Base-by-base conservation (phyloP, 2,888 invertebrate genomes). In the Hyposoter dolosus region DNA sequence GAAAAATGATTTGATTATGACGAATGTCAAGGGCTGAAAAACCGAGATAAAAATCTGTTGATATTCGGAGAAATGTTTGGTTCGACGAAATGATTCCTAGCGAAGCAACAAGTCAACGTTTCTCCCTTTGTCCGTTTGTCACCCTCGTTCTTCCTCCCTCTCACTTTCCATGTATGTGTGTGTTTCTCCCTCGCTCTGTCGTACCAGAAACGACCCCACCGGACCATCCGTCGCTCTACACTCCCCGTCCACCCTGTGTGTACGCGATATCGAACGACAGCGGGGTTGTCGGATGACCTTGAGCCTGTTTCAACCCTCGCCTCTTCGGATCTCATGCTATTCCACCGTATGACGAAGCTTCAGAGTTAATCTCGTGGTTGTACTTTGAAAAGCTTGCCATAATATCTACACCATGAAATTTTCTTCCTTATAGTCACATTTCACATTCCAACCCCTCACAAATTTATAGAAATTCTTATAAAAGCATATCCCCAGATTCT, bases 241-340 rank as follows among this genome's bases (percentile, higher is more conserved):
- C 65, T 6, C 63, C 15, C 47, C 28, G 50, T n/a, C 19, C 32
- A n/a, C 53, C 23, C 17, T 28, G 35, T 28, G 32, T 19, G 60
- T 66, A 66, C 65, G 32, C 19, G 68, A 75, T 79, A 83, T 79
- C 74, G 79, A 84, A 68, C 66, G 17, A 19, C 12, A 60, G 63
- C 47, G 12, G 60, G 82, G 69, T 32, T 75, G 66, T 71, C 65
- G 56, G 69, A 82, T 79, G 85, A 60, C 85, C 85, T 85, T 82
- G 85, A 82, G 72, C 75, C 56, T 35, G 65, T 72, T 56, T 66
- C 28, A 28, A 68, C 76, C 66, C 77, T 50, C 19, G 56, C 63
- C 15, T 23, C 71, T 43, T 47, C 32, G 63, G 12, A 63, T 74
- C 78, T 35, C 78, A n/a, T 74, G 78, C 69, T 79, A 85, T 76